A percentile compares a stretch with the other conserved stretches of the same genome.
Conservation (phyloP, 2,888 invertebrate species). For the Cryptus viduatorius region DNA sequence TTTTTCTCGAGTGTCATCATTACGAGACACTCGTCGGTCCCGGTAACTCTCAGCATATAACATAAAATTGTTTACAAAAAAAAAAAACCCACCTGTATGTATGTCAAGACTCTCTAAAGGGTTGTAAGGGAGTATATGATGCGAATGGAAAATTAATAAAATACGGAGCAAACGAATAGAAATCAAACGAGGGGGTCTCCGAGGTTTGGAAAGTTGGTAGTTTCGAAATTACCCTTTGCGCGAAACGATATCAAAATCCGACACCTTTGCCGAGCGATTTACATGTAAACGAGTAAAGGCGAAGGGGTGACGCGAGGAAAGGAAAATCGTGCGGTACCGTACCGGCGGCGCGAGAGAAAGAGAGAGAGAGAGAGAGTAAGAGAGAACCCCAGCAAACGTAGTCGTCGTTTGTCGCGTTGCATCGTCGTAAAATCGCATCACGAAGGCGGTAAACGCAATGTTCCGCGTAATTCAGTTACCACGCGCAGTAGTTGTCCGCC, state of each 20-base stretch:
- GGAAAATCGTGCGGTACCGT: conserved; percentile 18
- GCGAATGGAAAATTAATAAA: conserved; percentile 4
- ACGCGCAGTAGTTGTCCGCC: conserved; percentile 75
- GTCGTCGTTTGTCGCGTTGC: conserved; percentile 77
- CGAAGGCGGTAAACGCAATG: conserved; percentile 82
- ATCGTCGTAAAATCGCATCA: conserved; percentile 81
- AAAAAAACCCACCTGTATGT: neutral
- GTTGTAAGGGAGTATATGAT: neutral
- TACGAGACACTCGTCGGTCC: neutral
- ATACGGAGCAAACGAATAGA: neutral
- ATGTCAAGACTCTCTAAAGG: neutral
- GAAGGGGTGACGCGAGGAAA: conserved; percentile 1
- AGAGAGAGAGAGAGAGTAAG: neutral
- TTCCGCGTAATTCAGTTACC: conserved; percentile 83
- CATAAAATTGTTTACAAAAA: neutral
- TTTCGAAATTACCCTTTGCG: conserved; percentile 6
- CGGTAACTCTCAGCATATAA: neutral
- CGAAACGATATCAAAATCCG: conserved; percentile 37
- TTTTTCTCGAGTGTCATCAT: conserved; percentile 1
- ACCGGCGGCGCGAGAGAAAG: neutral
- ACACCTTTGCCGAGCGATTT: conserved; percentile 67
- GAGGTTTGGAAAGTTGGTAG: conserved; percentile 18
- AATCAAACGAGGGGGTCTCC: neutral
- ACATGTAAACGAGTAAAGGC: conserved; percentile 63
- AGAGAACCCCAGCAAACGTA: conserved; percentile 39